Percentiles rank a stretch among this genome's conserved stretches.
Evolutionary conservation across 2,797 vertebrate species (phyloP).

Genomic region (Morus bassanus): DNA sequence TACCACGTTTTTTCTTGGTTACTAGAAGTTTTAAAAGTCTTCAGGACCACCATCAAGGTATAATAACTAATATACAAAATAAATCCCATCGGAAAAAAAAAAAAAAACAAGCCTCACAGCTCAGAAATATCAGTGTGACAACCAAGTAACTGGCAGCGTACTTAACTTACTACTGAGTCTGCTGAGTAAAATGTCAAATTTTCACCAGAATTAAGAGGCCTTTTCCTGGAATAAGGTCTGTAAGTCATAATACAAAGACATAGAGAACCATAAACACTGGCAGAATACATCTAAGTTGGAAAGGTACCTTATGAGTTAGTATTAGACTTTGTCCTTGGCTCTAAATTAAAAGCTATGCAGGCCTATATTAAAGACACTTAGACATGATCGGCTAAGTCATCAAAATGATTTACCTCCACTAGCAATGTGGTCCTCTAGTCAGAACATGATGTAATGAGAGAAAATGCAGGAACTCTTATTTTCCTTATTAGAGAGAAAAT

Average conservation of each 20-base stretch:
- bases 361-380: not conserved
- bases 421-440: not conserved
- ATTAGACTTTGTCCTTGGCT: not conserved
- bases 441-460: not conserved
- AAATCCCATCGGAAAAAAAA: not conserved
- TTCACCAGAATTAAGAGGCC: not conserved
- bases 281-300: not conserved
- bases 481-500: conserved; percentile 15
- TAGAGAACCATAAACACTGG: not conserved
- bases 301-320: not conserved
- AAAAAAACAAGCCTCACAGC: not conserved
- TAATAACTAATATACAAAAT: not conserved
- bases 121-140: not conserved
- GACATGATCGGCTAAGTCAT: not conserved
- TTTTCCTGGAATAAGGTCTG: not conserved
- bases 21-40: not conserved
- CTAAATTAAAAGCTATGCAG: conserved; percentile 18
- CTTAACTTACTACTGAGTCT: not conserved
- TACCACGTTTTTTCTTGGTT: not conserved
- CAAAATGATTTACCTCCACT: not conserved
- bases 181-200: not conserved
- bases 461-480: not conserved
- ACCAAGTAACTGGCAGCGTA: not conserved
- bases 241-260: not conserved
- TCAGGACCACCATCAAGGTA: not conserved